Conservation (phyloP, 2,113 vertebrate species). For the Diadophis punctatus region DNA sequence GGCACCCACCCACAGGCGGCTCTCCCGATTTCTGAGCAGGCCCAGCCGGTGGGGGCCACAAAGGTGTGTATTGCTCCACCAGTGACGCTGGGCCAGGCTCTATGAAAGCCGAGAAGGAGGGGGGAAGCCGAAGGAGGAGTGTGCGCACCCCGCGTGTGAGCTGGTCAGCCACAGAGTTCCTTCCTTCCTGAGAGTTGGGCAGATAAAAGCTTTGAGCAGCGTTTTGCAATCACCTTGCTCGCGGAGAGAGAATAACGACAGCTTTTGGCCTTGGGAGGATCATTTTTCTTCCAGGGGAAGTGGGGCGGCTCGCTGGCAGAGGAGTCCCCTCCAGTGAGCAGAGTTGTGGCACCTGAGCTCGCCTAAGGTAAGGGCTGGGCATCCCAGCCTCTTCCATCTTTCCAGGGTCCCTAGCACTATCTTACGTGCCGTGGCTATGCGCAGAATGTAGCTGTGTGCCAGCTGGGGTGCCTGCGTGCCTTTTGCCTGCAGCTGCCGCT, state of each 20-base stretch:
- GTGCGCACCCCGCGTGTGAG: neutral
- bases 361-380: neutral
- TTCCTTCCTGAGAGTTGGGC: conserved; percentile 20
- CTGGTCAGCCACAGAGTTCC: conserved; percentile 1
- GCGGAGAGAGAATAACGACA: neutral
- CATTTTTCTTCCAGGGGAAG: neutral
- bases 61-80: neutral
- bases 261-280: neutral
- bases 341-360: neutral
- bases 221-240: conserved; percentile 8
- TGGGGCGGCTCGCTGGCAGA: neutral
- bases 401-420: neutral
- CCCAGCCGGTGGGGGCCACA: neutral
- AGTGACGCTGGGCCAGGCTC: neutral
- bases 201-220: conserved; percentile 4
- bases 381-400: neutral
- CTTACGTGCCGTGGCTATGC: neutral
- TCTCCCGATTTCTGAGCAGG: neutral
- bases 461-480: too few species aligned
- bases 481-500: too few species aligned
- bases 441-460: too few species aligned
- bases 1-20: neutral
- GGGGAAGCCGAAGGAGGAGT: neutral
- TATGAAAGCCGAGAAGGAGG: neutral
- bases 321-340: neutral